Evolutionary conservation across 1,140 invertebrate genomes (phyloP).

Genomic region (Zeugodacus cucurbitae): DNA sequence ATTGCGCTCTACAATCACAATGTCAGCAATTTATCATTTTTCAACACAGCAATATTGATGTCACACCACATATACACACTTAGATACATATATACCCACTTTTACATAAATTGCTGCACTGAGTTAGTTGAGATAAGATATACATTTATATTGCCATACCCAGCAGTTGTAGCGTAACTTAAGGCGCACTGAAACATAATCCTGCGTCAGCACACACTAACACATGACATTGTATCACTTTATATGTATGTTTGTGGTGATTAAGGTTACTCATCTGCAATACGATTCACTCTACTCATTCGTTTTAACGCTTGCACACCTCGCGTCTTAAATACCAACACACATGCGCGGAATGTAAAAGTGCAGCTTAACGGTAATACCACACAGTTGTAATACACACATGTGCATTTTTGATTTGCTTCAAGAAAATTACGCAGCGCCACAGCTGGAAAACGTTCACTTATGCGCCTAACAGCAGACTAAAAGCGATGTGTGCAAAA

Average conservation of each 20-base stretch:
- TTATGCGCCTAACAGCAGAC: too few species aligned
- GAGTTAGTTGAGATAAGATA: background rate
- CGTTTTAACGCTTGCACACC: background rate
- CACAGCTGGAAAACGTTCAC: background rate
- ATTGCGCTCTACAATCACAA: slow-evolving; percentile 3
- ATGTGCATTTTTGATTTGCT: background rate
- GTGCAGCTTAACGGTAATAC: background rate
- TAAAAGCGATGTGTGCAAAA: too few species aligned
- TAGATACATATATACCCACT: too few species aligned
- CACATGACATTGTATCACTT: background rate
- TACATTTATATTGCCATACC: background rate
- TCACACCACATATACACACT: background rate
- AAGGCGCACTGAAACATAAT: background rate
- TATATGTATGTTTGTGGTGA: background rate
- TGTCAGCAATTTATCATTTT: slow-evolving; percentile 39
- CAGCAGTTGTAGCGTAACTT: background rate
- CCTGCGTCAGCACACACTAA: background rate
- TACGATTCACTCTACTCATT: background rate
- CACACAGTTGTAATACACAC: background rate
- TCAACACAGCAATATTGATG: background rate
- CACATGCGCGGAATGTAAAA: background rate
- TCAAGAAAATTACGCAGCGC: background rate
- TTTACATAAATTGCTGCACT: background rate
- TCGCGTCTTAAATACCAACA: slow-evolving; percentile 14
- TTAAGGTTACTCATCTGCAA: slow-evolving; percentile 34